phyloP scores from a whole-genome alignment of 2,888 invertebrate genomes.

The Neoscelio sp. region DNA sequence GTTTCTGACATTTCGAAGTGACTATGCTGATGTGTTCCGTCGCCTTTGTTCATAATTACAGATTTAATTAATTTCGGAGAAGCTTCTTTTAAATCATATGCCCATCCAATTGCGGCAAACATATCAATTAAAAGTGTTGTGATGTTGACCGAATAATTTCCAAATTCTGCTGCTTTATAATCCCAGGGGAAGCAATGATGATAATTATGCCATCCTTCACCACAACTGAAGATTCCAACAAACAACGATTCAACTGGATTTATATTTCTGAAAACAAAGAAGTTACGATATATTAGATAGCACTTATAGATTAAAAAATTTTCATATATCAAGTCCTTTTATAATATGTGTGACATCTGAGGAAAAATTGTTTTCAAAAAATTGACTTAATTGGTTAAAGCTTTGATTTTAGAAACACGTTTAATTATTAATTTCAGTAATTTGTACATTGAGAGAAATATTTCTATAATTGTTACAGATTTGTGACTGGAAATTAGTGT shows the following conservation, averaged over 20 bases:
- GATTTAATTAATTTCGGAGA: constrained; percentile 84
- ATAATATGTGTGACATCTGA: no score
- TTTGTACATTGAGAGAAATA: no score
- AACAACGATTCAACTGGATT: constrained; percentile 70
- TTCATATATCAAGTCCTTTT: no score
- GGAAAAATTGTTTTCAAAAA: no score
- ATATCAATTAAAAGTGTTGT: constrained; percentile 89
- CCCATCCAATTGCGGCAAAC: constrained; percentile 89
- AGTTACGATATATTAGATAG: no score
- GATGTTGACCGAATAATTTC: constrained; percentile 85
- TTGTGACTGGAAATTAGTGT: no score
- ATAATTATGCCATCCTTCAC: constrained; percentile 86
- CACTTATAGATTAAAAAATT: no score
- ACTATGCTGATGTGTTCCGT: constrained; percentile 78
- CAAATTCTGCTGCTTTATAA: constrained; percentile 94
- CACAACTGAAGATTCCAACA: constrained; percentile 80
- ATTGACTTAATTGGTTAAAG: no score
- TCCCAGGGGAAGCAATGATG: constrained; percentile 98
- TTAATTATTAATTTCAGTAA: no score
- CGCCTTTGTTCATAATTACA: constrained; percentile 85
- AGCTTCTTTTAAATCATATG: constrained; percentile 89
- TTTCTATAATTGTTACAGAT: no score
- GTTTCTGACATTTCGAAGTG: constrained; percentile 74
- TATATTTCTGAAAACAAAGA: neutral
- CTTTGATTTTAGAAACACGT: no score